Percentiles rank a stretch among this genome's conserved stretches.
Conservation (phyloP, 2,888 invertebrate genomes). For the Melanchra persicariae region DNA sequence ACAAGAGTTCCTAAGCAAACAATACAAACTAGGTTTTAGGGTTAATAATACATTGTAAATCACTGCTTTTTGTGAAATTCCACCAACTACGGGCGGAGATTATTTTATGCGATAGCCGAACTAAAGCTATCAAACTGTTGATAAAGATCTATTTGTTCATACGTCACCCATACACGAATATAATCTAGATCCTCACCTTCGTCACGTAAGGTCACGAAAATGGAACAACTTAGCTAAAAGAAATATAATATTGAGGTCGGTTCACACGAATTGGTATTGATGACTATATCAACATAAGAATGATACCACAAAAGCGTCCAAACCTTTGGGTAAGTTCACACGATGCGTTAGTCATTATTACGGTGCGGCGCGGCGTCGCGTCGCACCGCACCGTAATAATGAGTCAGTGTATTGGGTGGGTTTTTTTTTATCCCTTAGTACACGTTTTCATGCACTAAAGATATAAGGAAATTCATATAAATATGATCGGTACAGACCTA, state of each 20-base stretch:
- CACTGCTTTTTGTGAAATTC: constrained; percentile 11
- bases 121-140: constrained; percentile 8
- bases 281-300: constrained; percentile 4
- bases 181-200: constrained; percentile 12
- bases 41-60: neutral
- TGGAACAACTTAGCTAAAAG: neutral
- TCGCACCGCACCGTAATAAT: too few species aligned
- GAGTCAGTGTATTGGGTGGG: too few species aligned
- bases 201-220: constrained; percentile 22
- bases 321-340: neutral
- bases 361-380: too few species aligned
- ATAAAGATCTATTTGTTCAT: constrained; percentile 33
- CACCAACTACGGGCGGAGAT: constrained; percentile 23
- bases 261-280: neutral
- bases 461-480: too few species aligned
- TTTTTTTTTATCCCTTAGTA: too few species aligned
- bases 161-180: constrained; percentile 18
- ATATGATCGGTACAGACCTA: too few species aligned
- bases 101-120: constrained; percentile 17
- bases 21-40: constrained; percentile 6
- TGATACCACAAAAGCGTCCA: constrained; percentile 12
- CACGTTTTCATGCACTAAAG: too few species aligned
- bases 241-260: neutral
- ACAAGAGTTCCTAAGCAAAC: constrained; percentile 3
- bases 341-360: too few species aligned